Conservation (phyloP, 2,797 vertebrate genomes). For the Taeniopygia guttata region DNA sequence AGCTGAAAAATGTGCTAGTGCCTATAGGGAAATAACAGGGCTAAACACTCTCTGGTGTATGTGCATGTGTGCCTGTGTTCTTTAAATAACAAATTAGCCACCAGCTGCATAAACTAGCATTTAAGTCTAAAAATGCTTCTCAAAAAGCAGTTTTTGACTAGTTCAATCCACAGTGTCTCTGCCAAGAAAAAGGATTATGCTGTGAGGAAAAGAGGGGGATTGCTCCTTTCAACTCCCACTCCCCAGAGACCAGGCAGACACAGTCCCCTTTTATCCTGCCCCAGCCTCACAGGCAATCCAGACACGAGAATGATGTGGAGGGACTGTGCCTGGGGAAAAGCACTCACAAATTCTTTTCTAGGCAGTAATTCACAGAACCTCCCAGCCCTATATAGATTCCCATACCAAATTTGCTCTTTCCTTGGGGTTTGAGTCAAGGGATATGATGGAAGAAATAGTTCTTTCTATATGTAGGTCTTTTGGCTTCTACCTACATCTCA, state of each 20-base stretch:
- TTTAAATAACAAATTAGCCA: conserved; percentile 12
- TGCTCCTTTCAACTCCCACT: conserved; percentile 9
- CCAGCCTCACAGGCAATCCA: background rate
- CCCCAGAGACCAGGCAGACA: background rate
- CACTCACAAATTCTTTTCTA: background rate
- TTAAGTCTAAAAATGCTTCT: background rate
- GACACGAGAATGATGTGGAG: background rate
- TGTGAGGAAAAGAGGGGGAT: background rate
- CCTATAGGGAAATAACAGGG: conserved; percentile 37
- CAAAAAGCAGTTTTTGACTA: background rate
- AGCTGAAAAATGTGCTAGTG: conserved; percentile 27
- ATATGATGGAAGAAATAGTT: background rate
- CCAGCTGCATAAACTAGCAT: background rate
- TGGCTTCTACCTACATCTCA: background rate
- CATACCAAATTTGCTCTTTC: background rate
- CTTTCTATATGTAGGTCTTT: background rate
- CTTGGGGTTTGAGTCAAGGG: background rate
- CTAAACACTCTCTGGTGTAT: background rate
- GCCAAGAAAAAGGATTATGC: conserved; percentile 11
- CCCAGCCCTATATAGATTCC: background rate
- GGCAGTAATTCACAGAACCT: background rate
- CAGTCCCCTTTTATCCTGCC: background rate
- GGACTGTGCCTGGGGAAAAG: background rate
- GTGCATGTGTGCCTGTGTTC: background rate
- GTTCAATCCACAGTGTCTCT: background rate